Conservation (phyloP, 2,113 vertebrate genomes). For the Nerophis lumbriciformis region DNA sequence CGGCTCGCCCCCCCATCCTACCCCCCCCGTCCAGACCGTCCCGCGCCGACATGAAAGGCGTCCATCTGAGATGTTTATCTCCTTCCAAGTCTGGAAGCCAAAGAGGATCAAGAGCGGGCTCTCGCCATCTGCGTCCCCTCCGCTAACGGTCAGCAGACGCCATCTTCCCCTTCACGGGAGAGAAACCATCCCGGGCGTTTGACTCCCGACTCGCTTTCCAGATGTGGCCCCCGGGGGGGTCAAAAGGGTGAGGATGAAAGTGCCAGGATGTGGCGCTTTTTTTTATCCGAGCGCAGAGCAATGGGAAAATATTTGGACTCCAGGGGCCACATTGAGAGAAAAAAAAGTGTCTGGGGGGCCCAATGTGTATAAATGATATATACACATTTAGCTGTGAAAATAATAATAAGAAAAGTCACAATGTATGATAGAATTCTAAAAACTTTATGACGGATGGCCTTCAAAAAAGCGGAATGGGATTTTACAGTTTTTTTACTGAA, state of each 20-base stretch:
- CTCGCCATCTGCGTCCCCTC: slow-evolving; percentile 64
- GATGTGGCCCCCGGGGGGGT: slow-evolving; percentile 80
- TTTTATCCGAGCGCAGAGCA: too few relatives aligned
- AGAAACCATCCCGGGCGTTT: slow-evolving; percentile 80
- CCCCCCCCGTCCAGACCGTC: slow-evolving; percentile 63
- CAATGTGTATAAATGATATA: too few relatives aligned
- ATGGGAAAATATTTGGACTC: too few relatives aligned
- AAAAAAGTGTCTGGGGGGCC: too few relatives aligned
- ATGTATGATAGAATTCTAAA: too few relatives aligned
- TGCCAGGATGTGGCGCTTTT: slow-evolving; percentile 81
- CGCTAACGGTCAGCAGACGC: slow-evolving; percentile 51
- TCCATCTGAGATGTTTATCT: slow-evolving; percentile 75
- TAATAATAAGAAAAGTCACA: too few relatives aligned
- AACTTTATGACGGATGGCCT: too few relatives aligned
- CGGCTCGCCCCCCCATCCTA: too few relatives aligned
- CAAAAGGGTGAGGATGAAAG: slow-evolving; percentile 92
- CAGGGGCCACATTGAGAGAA: too few relatives aligned
- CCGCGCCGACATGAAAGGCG: slow-evolving; percentile 75
- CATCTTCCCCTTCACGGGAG: slow-evolving; percentile 19
- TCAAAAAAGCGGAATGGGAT: too few relatives aligned
- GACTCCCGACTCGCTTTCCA: slow-evolving; percentile 89
- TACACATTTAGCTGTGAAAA: too few relatives aligned
- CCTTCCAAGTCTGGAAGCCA: slow-evolving; percentile 72
- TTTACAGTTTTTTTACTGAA: too few relatives aligned
- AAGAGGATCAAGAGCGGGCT: slow-evolving; percentile 65